A percentile compares a stretch with the other conserved stretches of the same genome.
Conservation (phyloP, 2,888 invertebrate genomes). For the Cephus pygmeus region DNA sequence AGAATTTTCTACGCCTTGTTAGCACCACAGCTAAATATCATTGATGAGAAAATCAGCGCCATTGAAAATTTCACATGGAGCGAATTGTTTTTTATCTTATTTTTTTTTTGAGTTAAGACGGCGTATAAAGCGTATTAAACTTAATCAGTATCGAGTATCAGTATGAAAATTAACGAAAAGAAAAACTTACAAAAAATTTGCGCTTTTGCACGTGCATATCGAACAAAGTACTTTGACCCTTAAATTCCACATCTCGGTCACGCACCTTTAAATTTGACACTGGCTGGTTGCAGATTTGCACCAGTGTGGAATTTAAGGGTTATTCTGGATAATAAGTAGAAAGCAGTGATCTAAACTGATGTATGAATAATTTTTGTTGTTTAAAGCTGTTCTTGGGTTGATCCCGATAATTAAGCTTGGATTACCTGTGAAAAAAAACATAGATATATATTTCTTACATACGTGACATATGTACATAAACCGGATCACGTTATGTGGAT, state of each 20-base stretch:
- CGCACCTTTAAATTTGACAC: no score
- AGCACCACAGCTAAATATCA: background rate
- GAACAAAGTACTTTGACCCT: slow-evolving; percentile 35
- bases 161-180: slow-evolving; percentile 37
- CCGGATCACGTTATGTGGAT: slow-evolving; percentile 21
- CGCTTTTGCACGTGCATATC: slow-evolving; percentile 50
- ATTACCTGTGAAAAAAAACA: slow-evolving; percentile 29
- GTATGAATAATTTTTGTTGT: slow-evolving; percentile 22
- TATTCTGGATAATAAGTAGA: slow-evolving; percentile 30
- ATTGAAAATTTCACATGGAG: slow-evolving; percentile 43
- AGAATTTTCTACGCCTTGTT: slow-evolving; percentile 37
- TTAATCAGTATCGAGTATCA: slow-evolving; percentile 62
- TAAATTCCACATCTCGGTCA: no score
- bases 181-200: slow-evolving; percentile 26
- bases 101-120: slow-evolving; percentile 17
- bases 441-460: slow-evolving; percentile 52
- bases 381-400: slow-evolving; percentile 50
- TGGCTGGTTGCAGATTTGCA: no score
- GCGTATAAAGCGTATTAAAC: slow-evolving; percentile 29
- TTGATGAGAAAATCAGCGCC: background rate
- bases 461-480: slow-evolving; percentile 51
- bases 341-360: slow-evolving; percentile 17
- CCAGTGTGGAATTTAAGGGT: no score
- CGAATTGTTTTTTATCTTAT: slow-evolving; percentile 36
- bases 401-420: slow-evolving; percentile 44